Base-by-base conservation (phyloP, 2,888 invertebrate genomes). In the Anaspis maculata region DNA sequence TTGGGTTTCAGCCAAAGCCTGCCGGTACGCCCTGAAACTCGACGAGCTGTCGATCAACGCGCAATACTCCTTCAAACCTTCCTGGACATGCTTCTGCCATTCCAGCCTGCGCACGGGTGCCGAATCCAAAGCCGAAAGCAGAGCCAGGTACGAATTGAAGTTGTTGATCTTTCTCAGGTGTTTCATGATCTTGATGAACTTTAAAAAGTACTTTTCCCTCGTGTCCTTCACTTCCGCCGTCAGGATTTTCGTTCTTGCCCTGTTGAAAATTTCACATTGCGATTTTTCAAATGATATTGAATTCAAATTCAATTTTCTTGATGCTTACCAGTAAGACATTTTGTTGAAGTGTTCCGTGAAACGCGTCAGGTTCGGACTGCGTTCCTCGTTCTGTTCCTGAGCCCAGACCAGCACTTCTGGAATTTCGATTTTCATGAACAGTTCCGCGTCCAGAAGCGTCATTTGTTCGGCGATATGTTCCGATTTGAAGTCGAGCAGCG, bases 281-380 rank as follows among this genome's bases (percentile, higher is more conserved):
- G 3, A 28, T 10, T 3, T 15, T 27, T 11, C 10, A 11, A 10
- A 23, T 9, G 14, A 13, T 15, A 12, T 37, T 5, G 15, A 31
- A 34, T 3, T 25, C 21, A 12, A 12, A 14, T 15, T 12, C 25
- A 12, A 24, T 14, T 10, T 57, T 59, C 77, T n/a, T n/a, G n/a
- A n/a, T n/a, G n/a, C n/a, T n/a, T n/a, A n/a, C 96, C 96, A 96
- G 59, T 89, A 96, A 37, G 95, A 95, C 91, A 96, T 94, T 70
- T 97, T 96, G 64, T 98, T 98, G 67, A 98, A 98, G 68, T 98
- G 97, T 63, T 96, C 95, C 0, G 98, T 98, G 62, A 98, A 98
- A 47, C 85, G 73, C 16, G 94, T 95, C 36, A 98, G 74, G 67
- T 98, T 97, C 2, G 96, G 96, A 59, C 95, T 94, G 50, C 87